A percentile compares a stretch with the other conserved stretches of the same genome.
Conservation (phyloP, 2,797 vertebrate genomes). For the Anolis apletophallus region DNA sequence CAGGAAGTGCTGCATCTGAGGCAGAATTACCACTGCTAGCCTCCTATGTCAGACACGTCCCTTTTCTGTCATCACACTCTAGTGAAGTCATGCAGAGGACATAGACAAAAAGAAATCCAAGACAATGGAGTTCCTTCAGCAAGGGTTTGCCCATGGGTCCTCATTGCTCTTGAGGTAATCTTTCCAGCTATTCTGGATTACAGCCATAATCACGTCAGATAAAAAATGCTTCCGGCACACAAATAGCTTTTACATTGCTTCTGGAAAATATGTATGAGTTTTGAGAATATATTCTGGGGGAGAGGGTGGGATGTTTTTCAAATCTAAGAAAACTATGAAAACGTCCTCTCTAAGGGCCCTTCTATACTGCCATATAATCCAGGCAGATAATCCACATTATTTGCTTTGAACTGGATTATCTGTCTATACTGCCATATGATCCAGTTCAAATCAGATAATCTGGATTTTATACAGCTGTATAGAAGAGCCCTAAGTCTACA, state of each 20-base stretch:
- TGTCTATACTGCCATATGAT: too few relatives aligned
- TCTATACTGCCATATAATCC: too few relatives aligned
- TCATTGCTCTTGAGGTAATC: not conserved
- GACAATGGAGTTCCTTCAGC: not conserved
- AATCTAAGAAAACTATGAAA: not conserved
- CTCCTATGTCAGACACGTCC: conserved; percentile 63
- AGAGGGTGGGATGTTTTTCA: not conserved
- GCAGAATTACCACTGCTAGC: conserved; percentile 56
- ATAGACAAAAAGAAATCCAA: not conserved
- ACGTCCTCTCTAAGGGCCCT: not conserved
- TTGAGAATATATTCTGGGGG: not conserved
- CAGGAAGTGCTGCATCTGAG: conserved; percentile 59
- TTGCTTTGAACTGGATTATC: too few relatives aligned
- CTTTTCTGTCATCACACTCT: conserved; percentile 50
- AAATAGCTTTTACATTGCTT: not conserved
- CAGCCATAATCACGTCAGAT: not conserved
- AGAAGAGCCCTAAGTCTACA: too few relatives aligned
- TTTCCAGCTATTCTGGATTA: not conserved
- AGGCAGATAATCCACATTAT: too few relatives aligned
- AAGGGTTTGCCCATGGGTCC: not conserved
- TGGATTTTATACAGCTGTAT: too few relatives aligned
- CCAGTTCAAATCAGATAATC: too few relatives aligned
- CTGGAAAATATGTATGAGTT: not conserved
- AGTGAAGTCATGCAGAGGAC: conserved; percentile 6
- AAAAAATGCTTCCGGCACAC: not conserved